Conservation (phyloP, 2,113 vertebrate species). For the Reinhardtius hippoglossoides region DNA sequence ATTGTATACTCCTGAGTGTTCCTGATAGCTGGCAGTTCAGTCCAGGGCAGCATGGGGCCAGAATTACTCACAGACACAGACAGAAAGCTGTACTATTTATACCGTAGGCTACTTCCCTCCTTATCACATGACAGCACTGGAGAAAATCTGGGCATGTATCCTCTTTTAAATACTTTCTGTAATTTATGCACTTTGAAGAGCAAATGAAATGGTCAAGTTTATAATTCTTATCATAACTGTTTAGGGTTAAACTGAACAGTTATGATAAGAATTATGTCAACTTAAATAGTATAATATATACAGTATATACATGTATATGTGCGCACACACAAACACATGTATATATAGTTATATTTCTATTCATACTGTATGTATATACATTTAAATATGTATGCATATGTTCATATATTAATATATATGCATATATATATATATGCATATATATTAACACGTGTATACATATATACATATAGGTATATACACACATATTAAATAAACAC, state of each 20-base stretch:
- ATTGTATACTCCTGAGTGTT: constrained; percentile 57
- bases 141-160: constrained; percentile 12
- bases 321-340: too few relatives aligned
- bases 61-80: constrained; percentile 58
- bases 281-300: too few relatives aligned
- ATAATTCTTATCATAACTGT: too few relatives aligned
- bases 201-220: background rate
- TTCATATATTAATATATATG: too few relatives aligned
- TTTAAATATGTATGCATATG: too few relatives aligned
- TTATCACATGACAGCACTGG: constrained; percentile 49
- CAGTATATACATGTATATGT: too few relatives aligned
- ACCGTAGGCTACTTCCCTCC: constrained; percentile 24
- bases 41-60: constrained; percentile 45
- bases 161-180: background rate
- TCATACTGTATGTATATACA: too few relatives aligned
- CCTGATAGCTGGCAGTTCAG: constrained; percentile 62
- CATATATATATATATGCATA: too few relatives aligned
- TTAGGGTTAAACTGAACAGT: background rate
- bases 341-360: too few relatives aligned
- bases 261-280: constrained; percentile 9
- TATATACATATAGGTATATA: too few relatives aligned
- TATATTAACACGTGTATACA: too few relatives aligned
- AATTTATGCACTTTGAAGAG: background rate
- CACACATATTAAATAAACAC: too few relatives aligned
- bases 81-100: constrained; percentile 56